Evolutionary conservation across 2,113 vertebrate species (phyloP).

Genomic region (Ellobius talpinus): DNA sequence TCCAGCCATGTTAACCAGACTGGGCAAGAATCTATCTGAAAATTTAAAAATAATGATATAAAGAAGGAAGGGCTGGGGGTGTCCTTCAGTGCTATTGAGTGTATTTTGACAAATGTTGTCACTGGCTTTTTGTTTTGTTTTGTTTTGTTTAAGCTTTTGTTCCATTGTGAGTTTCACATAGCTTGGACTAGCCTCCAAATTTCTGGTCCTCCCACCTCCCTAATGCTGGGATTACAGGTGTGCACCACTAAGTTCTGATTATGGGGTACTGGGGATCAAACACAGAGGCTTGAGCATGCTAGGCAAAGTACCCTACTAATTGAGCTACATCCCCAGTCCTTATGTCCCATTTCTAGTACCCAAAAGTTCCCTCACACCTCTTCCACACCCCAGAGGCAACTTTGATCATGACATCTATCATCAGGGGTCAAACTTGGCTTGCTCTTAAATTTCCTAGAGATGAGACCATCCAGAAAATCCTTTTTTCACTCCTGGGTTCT

Average conservation of each 20-base stretch:
- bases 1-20: background rate
- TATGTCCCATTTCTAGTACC: background rate
- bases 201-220: background rate
- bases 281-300: background rate
- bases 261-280: background rate
- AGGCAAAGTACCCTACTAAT: background rate
- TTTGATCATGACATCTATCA: background rate
- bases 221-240: background rate
- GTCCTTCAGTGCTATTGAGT: background rate
- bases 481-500: background rate
- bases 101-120: background rate
- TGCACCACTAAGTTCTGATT: background rate
- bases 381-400: background rate
- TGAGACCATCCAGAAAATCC: background rate
- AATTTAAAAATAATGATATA: too few relatives aligned
- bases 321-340: background rate
- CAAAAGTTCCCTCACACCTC: background rate
- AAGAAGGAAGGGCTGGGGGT: background rate
- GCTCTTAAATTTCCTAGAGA: background rate
- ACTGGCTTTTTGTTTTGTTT: rapidly evolving
- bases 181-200: background rate
- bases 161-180: background rate
- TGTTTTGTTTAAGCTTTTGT: background rate
- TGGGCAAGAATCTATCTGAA: background rate
- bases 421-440: background rate